Conservation (phyloP, 1,140 invertebrate species). For the Penaeus japonicus region DNA sequence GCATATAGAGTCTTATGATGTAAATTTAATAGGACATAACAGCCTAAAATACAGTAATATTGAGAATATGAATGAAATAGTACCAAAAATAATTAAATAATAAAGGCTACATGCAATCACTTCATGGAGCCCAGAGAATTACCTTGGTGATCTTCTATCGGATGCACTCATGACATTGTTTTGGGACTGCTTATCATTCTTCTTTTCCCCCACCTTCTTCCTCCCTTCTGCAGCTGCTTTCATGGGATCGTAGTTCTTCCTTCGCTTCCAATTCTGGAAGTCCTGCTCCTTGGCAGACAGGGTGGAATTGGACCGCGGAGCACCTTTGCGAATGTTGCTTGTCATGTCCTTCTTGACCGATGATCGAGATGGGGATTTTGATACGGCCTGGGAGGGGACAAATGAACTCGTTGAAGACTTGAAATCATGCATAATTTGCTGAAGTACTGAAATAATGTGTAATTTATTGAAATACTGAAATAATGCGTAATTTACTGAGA, state of each 20-base stretch:
- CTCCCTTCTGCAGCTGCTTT: slow-evolving; percentile 82
- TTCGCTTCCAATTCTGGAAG: slow-evolving; percentile 89
- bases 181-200: slow-evolving; percentile 8
- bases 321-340: neutral
- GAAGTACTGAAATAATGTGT: slow-evolving; percentile 1
- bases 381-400: slow-evolving; percentile 34
- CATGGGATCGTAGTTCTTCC: slow-evolving; percentile 90
- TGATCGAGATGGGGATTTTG: slow-evolving; percentile 48
- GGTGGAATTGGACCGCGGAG: slow-evolving; percentile 71
- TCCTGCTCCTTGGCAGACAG: slow-evolving; percentile 78
- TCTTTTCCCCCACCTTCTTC: slow-evolving; percentile 64
- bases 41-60: too few relatives aligned
- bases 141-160: slow-evolving; percentile 51
- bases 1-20: too few relatives aligned
- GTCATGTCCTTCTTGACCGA: slow-evolving; percentile 33
- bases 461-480: too few relatives aligned
- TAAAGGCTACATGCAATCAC: neutral
- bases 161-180: neutral
- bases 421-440: too few relatives aligned
- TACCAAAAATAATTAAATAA: neutral
- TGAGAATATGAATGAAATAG: neutral
- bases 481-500: too few relatives aligned
- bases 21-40: too few relatives aligned
- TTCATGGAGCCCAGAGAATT: neutral
- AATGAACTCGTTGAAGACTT: too few relatives aligned